phyloP scores from a whole-genome alignment of 2,797 vertebrate species.

The Rallus crepitans region DNA sequence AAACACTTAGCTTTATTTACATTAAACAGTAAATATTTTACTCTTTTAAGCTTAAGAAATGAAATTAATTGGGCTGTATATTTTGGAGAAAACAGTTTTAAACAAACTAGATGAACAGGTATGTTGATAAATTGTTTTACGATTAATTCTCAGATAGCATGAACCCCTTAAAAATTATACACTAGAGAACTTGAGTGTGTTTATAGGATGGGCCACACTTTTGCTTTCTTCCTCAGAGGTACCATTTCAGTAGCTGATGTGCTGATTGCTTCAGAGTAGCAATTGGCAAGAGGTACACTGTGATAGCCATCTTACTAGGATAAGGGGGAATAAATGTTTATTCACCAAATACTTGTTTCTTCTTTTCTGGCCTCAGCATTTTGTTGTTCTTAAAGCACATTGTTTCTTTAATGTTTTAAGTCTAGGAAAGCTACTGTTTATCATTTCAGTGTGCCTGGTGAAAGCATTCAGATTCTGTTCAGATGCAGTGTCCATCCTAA shows the following conservation, averaged over 20 bases:
- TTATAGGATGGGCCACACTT: not conserved
- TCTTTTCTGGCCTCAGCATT: not conserved
- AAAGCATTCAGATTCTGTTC: not conserved
- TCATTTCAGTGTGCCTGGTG: not conserved
- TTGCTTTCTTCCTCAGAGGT: not conserved
- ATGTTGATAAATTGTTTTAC: not conserved
- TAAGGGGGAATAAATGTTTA: not conserved
- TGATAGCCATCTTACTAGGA: not conserved
- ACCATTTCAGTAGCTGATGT: not conserved
- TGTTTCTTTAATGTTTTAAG: not conserved
- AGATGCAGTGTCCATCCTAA: not conserved
- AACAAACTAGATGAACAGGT: not conserved
- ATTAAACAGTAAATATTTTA: not conserved
- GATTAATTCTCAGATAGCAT: not conserved
- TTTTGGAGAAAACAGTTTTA: not conserved
- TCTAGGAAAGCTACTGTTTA: not conserved
- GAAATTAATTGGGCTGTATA: not conserved
- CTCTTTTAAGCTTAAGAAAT: not conserved
- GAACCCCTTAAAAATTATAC: not conserved
- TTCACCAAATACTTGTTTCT: not conserved
- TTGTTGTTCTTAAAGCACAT: not conserved
- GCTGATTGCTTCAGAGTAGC: not conserved
- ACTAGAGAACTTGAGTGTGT: not conserved
- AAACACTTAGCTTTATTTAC: not conserved
- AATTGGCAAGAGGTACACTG: not conserved